Evolutionary conservation across 2,113 vertebrate genomes (phyloP).

Genomic region (Camelus bactrianus): DNA sequence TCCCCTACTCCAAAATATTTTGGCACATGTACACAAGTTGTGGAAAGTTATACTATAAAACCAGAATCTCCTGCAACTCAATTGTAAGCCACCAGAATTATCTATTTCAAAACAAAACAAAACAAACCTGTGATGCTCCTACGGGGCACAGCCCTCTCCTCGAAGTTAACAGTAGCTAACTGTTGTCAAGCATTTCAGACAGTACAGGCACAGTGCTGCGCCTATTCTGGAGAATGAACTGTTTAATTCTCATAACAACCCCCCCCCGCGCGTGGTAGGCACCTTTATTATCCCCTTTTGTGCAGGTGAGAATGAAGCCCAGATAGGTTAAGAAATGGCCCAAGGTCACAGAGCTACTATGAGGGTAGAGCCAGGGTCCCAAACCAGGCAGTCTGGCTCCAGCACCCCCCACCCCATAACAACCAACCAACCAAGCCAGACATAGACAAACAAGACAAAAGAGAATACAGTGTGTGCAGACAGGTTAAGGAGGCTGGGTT

Average conservation of each 20-base stretch:
- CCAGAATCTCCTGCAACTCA: background rate
- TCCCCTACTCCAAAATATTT: slow-evolving; percentile 13
- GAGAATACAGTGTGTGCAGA: background rate
- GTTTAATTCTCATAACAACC: background rate
- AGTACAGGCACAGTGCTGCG: background rate
- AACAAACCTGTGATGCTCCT: background rate
- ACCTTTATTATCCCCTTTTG: background rate
- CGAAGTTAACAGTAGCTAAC: background rate
- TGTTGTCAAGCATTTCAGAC: background rate
- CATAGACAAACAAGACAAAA: background rate
- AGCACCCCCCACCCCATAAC: background rate
- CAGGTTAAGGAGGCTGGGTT: background rate
- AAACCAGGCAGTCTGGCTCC: background rate
- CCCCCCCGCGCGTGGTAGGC: background rate
- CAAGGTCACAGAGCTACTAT: background rate
- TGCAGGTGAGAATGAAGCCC: background rate
- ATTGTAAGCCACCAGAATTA: background rate
- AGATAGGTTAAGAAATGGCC: background rate
- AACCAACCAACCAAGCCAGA: background rate
- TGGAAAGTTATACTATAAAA: background rate
- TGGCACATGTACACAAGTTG: background rate
- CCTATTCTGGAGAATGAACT: background rate
- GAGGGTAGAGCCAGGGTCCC: background rate
- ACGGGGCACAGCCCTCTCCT: background rate
- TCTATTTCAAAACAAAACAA: background rate